phyloP scores from a whole-genome alignment of 1,140 invertebrate genomes.

The Euwallacea similis region DNA sequence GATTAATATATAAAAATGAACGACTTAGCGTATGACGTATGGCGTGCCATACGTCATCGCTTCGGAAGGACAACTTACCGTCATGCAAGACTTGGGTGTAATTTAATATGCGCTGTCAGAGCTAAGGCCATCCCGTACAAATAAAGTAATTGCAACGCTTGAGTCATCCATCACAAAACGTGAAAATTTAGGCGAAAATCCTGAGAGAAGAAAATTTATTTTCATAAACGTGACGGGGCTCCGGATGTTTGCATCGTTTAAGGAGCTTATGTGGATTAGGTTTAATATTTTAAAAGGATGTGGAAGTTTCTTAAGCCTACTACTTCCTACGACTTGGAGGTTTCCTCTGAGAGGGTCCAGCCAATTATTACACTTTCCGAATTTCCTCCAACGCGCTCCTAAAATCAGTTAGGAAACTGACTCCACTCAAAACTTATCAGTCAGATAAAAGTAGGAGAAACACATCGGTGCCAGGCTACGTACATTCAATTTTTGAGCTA shows the following conservation, averaged over 20 bases:
- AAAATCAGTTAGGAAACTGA: too few relatives aligned
- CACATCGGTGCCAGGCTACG: too few relatives aligned
- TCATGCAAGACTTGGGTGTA: slow-evolving; percentile 11
- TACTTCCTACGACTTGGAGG: too few relatives aligned
- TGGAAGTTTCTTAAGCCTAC: too few relatives aligned
- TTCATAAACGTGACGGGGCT: slow-evolving; percentile 19
- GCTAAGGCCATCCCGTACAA: slow-evolving; percentile 20
- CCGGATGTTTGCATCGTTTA: slow-evolving; percentile 31
- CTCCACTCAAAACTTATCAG: too few relatives aligned
- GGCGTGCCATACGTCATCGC: slow-evolving; percentile 24
- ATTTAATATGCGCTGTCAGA: slow-evolving; percentile 27
- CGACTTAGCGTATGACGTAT: slow-evolving; percentile 20
- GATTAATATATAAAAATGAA: slow-evolving; percentile 28
- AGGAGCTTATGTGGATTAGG: slow-evolving; percentile 21
- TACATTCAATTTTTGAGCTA: too few relatives aligned
- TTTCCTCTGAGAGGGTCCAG: too few relatives aligned
- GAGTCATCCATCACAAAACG: slow-evolving; percentile 26
- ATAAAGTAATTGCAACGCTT: slow-evolving; percentile 29
- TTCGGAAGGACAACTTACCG: slow-evolving; percentile 16
- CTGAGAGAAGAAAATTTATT: slow-evolving; percentile 25
- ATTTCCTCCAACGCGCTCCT: too few relatives aligned
- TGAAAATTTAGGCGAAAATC: slow-evolving; percentile 16
- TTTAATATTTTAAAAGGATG: slow-evolving; percentile 28
- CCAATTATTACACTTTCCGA: too few relatives aligned
- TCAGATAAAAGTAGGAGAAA: too few relatives aligned